A percentile compares a stretch with the other conserved stretches of the same genome.
phyloP scores from a whole-genome alignment of 2,113 vertebrate genomes.

The Gadus macrocephalus region DNA sequence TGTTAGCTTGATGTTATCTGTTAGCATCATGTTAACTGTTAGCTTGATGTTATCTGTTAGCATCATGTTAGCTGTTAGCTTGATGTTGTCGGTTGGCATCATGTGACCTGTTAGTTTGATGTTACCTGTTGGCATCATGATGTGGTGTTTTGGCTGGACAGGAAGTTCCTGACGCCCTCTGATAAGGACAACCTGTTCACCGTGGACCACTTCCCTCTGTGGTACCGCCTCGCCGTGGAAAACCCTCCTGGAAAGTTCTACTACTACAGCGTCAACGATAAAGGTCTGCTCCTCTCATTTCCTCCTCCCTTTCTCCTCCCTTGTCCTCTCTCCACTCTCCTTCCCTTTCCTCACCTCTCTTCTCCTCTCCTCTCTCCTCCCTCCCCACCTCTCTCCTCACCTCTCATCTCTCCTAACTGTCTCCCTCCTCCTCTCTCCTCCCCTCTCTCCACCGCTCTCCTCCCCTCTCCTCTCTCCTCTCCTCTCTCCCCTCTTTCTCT shows the following conservation, averaged over 20 bases:
- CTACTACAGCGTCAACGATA: constrained; percentile 79
- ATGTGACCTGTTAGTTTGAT: too few relatives aligned
- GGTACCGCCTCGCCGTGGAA: constrained; percentile 89
- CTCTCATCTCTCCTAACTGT: neutral
- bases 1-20: too few relatives aligned
- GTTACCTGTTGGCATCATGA: too few relatives aligned
- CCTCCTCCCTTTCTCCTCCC: neutral
- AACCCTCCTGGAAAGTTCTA: constrained; percentile 83
- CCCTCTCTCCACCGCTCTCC: neutral
- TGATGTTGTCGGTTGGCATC: too few relatives aligned
- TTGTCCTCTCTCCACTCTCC: neutral
- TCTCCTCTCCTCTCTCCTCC: neutral
- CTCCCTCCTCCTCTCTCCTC: neutral
- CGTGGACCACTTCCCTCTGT: constrained; percentile 89
- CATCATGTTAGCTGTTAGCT: too few relatives aligned
- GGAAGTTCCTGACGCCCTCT: constrained; percentile 79
- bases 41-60: too few relatives aligned
- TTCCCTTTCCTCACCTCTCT: neutral
- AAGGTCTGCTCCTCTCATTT: constrained; percentile 41
- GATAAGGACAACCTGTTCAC: constrained; percentile 88
- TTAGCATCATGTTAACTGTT: too few relatives aligned
- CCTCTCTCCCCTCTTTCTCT: neutral
- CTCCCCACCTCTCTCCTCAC: neutral
- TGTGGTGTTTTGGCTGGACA: constrained; percentile 36
- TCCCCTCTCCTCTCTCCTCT: neutral